Percentiles rank a stretch among this genome's conserved stretches.
These are phyloP conservation scores for Mimas tiliae DNA, from an alignment of 2,888 invertebrate genomes.

Conservation along the genomic window DNA sequence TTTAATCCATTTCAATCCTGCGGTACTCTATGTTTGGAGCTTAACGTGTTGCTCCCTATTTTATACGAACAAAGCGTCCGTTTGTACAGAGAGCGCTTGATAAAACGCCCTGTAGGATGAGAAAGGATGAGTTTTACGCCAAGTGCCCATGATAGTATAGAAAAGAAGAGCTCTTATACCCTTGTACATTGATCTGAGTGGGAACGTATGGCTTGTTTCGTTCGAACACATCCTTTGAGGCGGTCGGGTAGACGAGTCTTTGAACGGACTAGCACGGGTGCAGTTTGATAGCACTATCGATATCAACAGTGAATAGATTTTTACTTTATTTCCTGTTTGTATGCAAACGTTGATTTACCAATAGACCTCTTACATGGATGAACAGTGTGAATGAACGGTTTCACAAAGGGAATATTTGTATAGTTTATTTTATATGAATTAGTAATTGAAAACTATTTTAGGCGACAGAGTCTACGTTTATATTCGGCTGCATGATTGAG, in stretches of 20 bases:
- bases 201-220: conserved; percentile 69
- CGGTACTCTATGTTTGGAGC: not conserved
- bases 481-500: too few relatives aligned
- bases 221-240: conserved; percentile 69
- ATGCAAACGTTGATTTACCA: conserved; percentile 32
- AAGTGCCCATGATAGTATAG: conserved; percentile 54
- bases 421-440: not conserved
- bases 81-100: conserved; percentile 37
- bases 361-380: conserved; percentile 27
- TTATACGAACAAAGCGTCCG: conserved; percentile 15
- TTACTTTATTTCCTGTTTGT: conserved; percentile 55
- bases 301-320: conserved; percentile 73
- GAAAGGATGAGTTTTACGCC: conserved; percentile 58
- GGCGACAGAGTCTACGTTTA: too few relatives aligned
- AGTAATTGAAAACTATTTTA: too few relatives aligned
- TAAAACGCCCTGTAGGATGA: conserved; percentile 48
- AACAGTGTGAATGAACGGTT: conserved; percentile 21
- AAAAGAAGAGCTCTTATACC: conserved; percentile 53
- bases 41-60: conserved; percentile 7
- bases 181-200: conserved; percentile 69
- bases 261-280: conserved; percentile 61
- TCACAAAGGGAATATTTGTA: conserved; percentile 13
- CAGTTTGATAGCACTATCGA: conserved; percentile 79
- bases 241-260: conserved; percentile 62
- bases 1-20: not conserved